Conservation (phyloP, 2,113 vertebrate genomes). For the Micronycteris hirsuta region DNA sequence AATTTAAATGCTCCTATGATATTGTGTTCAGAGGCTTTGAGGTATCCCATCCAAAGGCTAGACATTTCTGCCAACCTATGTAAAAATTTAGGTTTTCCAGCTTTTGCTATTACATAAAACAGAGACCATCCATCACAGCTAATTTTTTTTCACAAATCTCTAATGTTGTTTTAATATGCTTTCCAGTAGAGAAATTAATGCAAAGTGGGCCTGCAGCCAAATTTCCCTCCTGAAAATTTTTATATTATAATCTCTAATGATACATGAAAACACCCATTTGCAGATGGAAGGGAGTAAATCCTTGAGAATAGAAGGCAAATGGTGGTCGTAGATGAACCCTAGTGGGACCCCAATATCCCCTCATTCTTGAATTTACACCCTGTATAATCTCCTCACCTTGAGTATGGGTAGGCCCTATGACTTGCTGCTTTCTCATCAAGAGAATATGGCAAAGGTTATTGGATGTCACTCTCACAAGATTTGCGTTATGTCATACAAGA, state of each 20-base stretch:
- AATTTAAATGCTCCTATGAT: neutral
- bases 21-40: neutral
- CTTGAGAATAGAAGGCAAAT: neutral
- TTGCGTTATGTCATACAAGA: neutral
- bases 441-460: neutral
- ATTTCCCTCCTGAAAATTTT: neutral
- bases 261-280: neutral
- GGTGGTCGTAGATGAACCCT: neutral
- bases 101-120: neutral
- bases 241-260: conserved; percentile 6
- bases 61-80: neutral
- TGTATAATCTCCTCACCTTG: neutral
- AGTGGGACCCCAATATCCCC: neutral
- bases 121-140: neutral
- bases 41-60: neutral
- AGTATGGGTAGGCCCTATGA: neutral
- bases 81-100: neutral
- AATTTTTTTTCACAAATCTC: neutral
- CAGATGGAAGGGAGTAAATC: neutral
- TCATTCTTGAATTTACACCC: neutral
- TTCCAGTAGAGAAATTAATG: neutral
- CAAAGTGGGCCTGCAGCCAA: neutral
- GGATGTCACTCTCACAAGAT: neutral
- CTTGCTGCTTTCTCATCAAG: neutral
- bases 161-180: neutral